Percentiles rank a stretch among this genome's conserved stretches.
Evolutionary conservation across 2,797 vertebrate genomes (phyloP).

Genomic region (Denticeps clupeoides): DNA sequence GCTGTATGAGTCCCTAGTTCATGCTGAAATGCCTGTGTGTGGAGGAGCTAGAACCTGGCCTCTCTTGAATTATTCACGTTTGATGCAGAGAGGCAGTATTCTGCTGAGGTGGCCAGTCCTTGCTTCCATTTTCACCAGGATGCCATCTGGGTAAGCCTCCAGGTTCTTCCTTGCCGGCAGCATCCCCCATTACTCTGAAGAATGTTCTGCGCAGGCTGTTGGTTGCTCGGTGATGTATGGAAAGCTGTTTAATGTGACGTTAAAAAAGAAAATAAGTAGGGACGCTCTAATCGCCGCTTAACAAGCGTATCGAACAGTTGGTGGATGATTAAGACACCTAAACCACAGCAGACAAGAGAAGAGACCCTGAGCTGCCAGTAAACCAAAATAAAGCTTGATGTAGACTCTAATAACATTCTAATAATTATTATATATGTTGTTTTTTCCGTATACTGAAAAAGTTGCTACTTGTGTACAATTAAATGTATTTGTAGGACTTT

Average conservation of each 20-base stretch:
- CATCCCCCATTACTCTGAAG: too few relatives aligned
- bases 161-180: not conserved
- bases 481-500: too few relatives aligned
- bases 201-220: too few relatives aligned
- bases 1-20: too few relatives aligned
- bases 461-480: too few relatives aligned
- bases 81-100: conserved; percentile 30
- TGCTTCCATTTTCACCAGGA: conserved; percentile 1
- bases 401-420: too few relatives aligned
- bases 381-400: conserved; percentile 10
- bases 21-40: too few relatives aligned
- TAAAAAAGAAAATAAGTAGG: conserved; percentile 9
- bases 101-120: conserved; percentile 46
- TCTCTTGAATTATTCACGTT: conserved; percentile 24
- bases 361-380: conserved; percentile 1
- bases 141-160: not conserved
- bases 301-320: not conserved
- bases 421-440: too few relatives aligned
- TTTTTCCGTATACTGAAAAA: too few relatives aligned
- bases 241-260: too few relatives aligned
- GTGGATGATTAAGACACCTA: not conserved
- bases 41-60: too few relatives aligned
- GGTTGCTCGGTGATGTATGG: too few relatives aligned
- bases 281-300: conserved; percentile 8
- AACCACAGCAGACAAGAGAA: conserved; percentile 7